A percentile compares a stretch with the other conserved stretches of the same genome.
Evolutionary conservation across 2,113 vertebrate genomes (phyloP).

Genomic region (Morone chrysops): DNA sequence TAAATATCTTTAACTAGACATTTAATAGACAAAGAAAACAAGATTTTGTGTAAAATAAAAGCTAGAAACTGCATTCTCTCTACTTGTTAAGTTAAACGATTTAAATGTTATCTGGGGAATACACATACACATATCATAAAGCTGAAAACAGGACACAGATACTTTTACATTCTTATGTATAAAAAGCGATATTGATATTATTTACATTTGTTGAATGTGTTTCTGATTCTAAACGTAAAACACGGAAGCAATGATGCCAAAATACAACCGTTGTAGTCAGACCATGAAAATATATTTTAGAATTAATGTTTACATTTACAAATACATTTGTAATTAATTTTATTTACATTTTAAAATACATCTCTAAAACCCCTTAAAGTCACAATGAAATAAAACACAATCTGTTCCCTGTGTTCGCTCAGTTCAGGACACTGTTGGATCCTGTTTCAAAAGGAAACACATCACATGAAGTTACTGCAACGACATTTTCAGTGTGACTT

Average conservation of each 20-base stretch:
- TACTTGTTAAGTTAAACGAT: too few species aligned
- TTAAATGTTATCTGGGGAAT: too few species aligned
- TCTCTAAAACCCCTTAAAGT: slow-evolving; percentile 32
- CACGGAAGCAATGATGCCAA: neutral
- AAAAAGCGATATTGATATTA: too few species aligned
- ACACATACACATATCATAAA: too few species aligned
- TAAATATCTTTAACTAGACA: too few species aligned
- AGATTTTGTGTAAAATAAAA: too few species aligned
- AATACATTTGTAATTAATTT: slow-evolving; percentile 19
- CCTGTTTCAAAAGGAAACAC: neutral
- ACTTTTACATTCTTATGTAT: too few species aligned
- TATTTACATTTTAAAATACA: slow-evolving; percentile 55
- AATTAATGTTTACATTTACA: slow-evolving; percentile 44
- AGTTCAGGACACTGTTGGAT: neutral
- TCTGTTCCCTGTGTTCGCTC: neutral
- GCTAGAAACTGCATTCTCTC: too few species aligned
- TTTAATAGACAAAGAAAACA: too few species aligned
- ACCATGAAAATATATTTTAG: slow-evolving; percentile 38
- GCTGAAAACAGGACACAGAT: too few species aligned
- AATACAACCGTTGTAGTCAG: neutral
- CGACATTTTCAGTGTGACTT: slow-evolving; percentile 39
- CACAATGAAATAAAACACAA: slow-evolving; percentile 24
- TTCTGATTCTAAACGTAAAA: neutral
- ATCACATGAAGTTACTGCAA: neutral
- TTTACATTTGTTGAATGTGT: too few species aligned